Evolutionary conservation across 1,140 invertebrate genomes (phyloP), one percentile per base, ranked within the genome.

Genomic region (Scaptodrosophila lebanonensis): DNA sequence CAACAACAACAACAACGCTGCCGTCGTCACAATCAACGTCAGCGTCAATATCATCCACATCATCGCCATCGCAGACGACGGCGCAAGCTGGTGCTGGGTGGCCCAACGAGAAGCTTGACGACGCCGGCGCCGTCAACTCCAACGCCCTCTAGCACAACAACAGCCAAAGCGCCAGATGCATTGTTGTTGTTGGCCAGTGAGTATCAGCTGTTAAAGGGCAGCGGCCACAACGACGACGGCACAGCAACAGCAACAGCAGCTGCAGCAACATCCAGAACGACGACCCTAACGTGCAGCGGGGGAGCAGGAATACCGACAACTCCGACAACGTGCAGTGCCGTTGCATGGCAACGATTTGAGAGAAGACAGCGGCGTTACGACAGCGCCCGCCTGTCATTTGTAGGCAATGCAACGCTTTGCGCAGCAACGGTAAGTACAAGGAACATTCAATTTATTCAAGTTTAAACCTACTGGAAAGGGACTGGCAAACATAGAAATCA

Each of bases 371-470:
- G 58, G 52, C 56, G 59, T 50, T 54, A 69, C 76, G 63, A 67
- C 66, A 62, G 64, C 56, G 42, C 53, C 63, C 53, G 75, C 61
- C 75, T 85, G 85, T 72, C 83, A 79, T 69, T 85, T 79, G 66
- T 86, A 65, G 86, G 86, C 85, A 76, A 87, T 87, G 86, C 86
- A 86, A 84, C 86, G 86, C 52, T 66, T 66, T 76, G 77, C 59
- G 79, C 70, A 86, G 66, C 77, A 76, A 87, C 65, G 67, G 86
- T 87, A 48, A 87, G 86, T 85, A 59, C 13, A 15, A 16, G 12
- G 2, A 8, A 27, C 3, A 54, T 42, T 42, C 1, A 8, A 16
- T 27, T 11, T 3, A 17, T 5, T 5, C 12, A 0, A 11, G 1
- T 29, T 8, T 7, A 25, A 56, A 8, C 11, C n/a, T n/a, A n/a